Base-by-base conservation (phyloP, 2,888 invertebrate species). In the Microplitis deprimator region DNA sequence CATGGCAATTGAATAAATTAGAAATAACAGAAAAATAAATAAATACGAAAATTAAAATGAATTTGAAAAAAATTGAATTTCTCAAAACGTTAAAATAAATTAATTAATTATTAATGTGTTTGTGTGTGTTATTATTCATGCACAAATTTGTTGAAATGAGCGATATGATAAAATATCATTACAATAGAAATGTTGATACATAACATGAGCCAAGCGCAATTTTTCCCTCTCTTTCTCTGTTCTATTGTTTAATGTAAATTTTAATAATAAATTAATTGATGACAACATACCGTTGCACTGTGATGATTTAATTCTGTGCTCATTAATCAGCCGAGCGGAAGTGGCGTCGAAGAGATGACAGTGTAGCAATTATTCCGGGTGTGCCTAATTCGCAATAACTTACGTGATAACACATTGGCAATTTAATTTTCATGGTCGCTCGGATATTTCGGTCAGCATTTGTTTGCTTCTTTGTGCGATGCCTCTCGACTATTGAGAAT, bases 351-450 rank as follows among this genome's bases (percentile, higher is more conserved):
- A 68, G 72, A 73, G 62, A 73, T 77, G 77, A 77, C 77, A 77
- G 41, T 62, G 68, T 73, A 68, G 68, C 73, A 77, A 77, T 77
- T 68, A 68, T 73, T 62, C 61, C 74, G 61, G 61, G 68, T 68
- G 73, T 73, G 73, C 72, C 72, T 73, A 77, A 77, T 73, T 73
- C 77, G 64, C 68, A 68, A 72, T 72, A 72, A 72, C 72, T 62
- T 61, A 38, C 17, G 68, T 41, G 77, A 77, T 77, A 77, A 73
- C 68, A 73, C 73, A 68, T 64, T n/a, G 50, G 76, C 77, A 76
- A 79, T 80, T 78, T 78, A 80, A 79, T 79, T 81, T 81, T 81
- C 81, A 81, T 78, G 78, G 80, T 76, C 70, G 68, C 72, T 20
- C 80, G 77, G 61, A 60, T 79, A 80, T 80, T 80, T 77, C 81